Evolutionary conservation across 2,113 vertebrate genomes (phyloP), one percentile per base, ranked within the genome.

Genomic region (Aptenodytes forsteri): DNA sequence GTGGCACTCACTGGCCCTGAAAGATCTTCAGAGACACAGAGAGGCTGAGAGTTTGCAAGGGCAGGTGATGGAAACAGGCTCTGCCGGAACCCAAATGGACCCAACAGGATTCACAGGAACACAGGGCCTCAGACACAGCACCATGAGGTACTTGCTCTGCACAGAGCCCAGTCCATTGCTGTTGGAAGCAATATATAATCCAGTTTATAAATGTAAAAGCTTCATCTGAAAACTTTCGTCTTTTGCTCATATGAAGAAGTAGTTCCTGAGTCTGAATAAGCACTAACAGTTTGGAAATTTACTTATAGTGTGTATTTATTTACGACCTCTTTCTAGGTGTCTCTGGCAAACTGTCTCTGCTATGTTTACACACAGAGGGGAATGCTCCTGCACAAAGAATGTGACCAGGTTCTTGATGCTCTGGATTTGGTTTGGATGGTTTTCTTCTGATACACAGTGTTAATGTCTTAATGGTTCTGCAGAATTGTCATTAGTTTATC

Each of bases 1-100:
- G 0, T 9, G 26, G 47, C 66, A n/a, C n/a, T n/a, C 40, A 6
- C 26, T 30, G 26, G 17, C 13, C 3, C 30, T n/a, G 17, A 42
- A 66, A 27, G 23, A 23, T 61, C 81, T 72, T 54, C 40, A n/a
- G 22, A 58, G 36, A 32, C 2, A 1, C 38, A 80, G 30, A 76
- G 38, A 54, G 64, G 36, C 29, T 52, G 30, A 47, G 23, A 85
- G 50, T 54, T 70, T 81, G 20, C 46, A 58, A 76, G 40, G 19
- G 13, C 40, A 58, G 7, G 29, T 42, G 34, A 47, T 20, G 22
- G 65, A 78, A 83, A 71, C 15, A 54, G 50, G 9, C 21, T 54
- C 38, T 77, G 38, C 34, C 4, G 1, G 22, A 82, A 42, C 15
- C 25, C 25, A 32, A 25, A 36, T 6, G 22, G 56, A 40, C 21